Evolutionary conservation across 2,113 vertebrate species (phyloP), one percentile per base, ranked within the genome.

Genomic region (Crotalus horridus): DNA sequence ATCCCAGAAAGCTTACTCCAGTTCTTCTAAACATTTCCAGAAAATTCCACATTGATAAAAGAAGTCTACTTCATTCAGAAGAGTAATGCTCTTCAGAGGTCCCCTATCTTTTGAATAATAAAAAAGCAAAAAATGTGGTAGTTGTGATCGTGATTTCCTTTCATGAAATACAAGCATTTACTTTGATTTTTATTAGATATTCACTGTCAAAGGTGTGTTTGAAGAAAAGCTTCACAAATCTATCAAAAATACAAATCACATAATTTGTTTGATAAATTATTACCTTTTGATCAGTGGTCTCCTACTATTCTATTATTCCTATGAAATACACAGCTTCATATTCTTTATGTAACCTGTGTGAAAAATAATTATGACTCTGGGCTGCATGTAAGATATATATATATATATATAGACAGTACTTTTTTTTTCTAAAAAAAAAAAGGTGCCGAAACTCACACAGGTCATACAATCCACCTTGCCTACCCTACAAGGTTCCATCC

Each of bases 161-260:
- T 96, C 54, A 95, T 95, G 95, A 91, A 96, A 93, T 96, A 95
- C 94, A 94, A 93, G 91, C 92, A 61, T 95, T 89, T 94, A 6
- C 46, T 95, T 92, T 96, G 85, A 94, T 94, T 89, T 46, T 29
- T 94, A 93, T 95, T 91, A 92, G 88, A 92, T 95, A 89, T 92
- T 94, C 88, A 94, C 0, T 26, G 53, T 59, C 92, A 94, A 92
- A n/a, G 85, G 39, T 85, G 55, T 89, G 93, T 95, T 96, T 96
- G 95, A 96, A 95, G 93, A 95, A 95, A 95, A 94, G 95, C 95
- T 95, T 74, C 48, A 29, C 11, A 85, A 94, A 48, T 43, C 87
- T 94, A 9, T 55, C 81, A 93, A 58, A 89, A 93, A 91, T 93
- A 95, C 46, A 91, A 94, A 21, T 90, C 39, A 61, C 3, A 0